These are phyloP conservation scores for Suricata suricatta DNA, from an alignment of 2,113 vertebrate species.

Conservation along the genomic window DNA sequence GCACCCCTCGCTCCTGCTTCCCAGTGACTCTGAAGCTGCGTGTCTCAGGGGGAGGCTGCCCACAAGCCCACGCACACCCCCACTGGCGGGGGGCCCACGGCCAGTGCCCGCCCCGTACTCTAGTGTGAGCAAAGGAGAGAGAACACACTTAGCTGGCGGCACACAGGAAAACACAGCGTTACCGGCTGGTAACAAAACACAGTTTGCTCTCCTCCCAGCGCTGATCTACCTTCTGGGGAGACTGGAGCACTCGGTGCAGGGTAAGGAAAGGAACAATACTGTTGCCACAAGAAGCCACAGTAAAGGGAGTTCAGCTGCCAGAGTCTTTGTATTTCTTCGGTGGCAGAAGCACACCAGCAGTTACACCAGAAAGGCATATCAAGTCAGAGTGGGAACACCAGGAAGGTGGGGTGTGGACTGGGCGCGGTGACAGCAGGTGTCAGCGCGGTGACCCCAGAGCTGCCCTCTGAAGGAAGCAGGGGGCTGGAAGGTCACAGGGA, in stretches of 20 bases:
- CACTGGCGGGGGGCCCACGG: background rate
- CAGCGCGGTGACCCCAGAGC: background rate
- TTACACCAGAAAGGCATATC: background rate
- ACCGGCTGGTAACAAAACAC: background rate
- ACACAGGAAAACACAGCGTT: background rate
- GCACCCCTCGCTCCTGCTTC: background rate
- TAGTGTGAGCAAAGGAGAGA: background rate
- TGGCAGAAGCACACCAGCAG: background rate
- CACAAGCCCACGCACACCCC: background rate
- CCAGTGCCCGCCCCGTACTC: background rate
- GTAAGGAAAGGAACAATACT: no score
- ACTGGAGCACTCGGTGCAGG: no score
- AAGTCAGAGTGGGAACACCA: background rate
- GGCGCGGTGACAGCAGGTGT: background rate
- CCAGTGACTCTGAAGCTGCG: background rate
- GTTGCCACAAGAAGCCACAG: background rate
- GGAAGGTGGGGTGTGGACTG: background rate
- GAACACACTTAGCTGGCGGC: background rate
- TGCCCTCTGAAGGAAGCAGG: background rate
- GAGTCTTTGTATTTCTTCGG: background rate
- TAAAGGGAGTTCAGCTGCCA: background rate
- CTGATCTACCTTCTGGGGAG: no score
- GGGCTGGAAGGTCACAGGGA: background rate
- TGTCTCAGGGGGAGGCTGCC: background rate
- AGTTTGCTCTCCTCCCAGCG: background rate